Conservation (phyloP, 23 tunicate species). For the Botrylloides violaceus region DNA sequence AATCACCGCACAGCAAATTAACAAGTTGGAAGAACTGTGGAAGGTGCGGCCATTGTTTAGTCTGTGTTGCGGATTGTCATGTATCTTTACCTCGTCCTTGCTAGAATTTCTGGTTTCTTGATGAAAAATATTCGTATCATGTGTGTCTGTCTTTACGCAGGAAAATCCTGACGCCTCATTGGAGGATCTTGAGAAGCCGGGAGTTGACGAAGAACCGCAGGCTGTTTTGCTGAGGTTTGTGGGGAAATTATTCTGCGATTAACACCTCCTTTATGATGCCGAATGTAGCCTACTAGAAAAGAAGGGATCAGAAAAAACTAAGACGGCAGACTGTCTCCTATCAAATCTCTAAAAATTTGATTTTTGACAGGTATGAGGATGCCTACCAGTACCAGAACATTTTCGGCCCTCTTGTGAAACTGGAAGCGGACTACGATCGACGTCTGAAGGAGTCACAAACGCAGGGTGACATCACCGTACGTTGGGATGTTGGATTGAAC, state of each 20-base stretch:
- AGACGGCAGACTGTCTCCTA: too few species aligned
- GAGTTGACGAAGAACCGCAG: slow-evolving; percentile 95
- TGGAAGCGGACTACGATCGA: slow-evolving; percentile 96
- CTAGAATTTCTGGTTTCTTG: too few species aligned
- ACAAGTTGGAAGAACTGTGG: slow-evolving; percentile 95
- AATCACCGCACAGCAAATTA: slow-evolving; percentile 94
- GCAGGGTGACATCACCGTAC: slow-evolving; percentile 67
- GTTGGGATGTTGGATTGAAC: slow-evolving; percentile 94
- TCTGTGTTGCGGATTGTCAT: not conserved
- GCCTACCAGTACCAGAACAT: slow-evolving; percentile 98
- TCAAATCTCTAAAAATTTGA: too few species aligned
- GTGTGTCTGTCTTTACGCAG: slow-evolving; percentile 7
- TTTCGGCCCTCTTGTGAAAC: slow-evolving; percentile 91
- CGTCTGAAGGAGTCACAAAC: slow-evolving; percentile 90
- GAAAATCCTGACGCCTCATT: slow-evolving; percentile 78
- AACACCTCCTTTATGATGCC: too few species aligned
- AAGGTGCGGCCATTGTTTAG: slow-evolving; percentile 36
- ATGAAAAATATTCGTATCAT: not conserved
- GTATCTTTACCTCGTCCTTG: too few species aligned
- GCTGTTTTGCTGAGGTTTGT: slow-evolving; percentile 70
- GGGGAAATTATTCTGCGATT: not conserved
- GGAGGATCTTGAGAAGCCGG: slow-evolving; percentile 94
- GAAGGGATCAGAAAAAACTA: too few species aligned
- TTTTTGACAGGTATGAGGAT: slow-evolving; percentile 95
- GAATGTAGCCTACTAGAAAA: too few species aligned